Percentiles rank a stretch among this genome's conserved stretches.
These are phyloP conservation scores for Acanthosoma haemorrhoidale DNA, from an alignment of 2,888 invertebrate genomes.

Conservation along the genomic window DNA sequence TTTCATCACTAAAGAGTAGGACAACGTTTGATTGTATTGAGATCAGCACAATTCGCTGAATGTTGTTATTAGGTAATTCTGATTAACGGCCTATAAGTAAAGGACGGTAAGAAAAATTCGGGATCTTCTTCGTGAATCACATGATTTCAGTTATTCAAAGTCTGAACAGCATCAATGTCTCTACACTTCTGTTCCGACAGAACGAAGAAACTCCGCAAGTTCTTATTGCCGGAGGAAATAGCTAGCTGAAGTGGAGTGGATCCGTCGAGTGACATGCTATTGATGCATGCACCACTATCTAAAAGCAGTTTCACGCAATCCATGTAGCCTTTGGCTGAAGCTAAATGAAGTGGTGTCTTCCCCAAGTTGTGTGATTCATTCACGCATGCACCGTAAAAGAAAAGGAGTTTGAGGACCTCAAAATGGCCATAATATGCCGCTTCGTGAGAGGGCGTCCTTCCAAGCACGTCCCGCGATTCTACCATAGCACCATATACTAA, in stretches of 20 bases:
- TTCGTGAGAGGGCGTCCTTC: background rate
- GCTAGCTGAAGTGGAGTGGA: background rate
- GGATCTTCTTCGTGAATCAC: too few species aligned
- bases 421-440: background rate
- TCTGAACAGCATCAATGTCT: too few species aligned
- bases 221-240: too few species aligned
- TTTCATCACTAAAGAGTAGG: too few species aligned
- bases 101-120: too few species aligned
- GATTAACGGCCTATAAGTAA: too few species aligned
- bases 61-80: too few species aligned
- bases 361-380: background rate
- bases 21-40: too few species aligned
- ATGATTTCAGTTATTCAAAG: too few species aligned
- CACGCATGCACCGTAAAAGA: background rate
- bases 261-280: background rate
- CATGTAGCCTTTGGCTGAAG: background rate
- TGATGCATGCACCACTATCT: background rate
- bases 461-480: background rate
- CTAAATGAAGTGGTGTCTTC: background rate
- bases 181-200: background rate
- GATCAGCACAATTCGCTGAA: too few species aligned
- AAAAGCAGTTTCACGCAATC: background rate
- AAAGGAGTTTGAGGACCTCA: background rate
- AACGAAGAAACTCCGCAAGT: background rate
- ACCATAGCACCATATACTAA: background rate